Evolutionary conservation across 2,797 vertebrate species (phyloP).

Genomic region (Eulemur rubriventer): DNA sequence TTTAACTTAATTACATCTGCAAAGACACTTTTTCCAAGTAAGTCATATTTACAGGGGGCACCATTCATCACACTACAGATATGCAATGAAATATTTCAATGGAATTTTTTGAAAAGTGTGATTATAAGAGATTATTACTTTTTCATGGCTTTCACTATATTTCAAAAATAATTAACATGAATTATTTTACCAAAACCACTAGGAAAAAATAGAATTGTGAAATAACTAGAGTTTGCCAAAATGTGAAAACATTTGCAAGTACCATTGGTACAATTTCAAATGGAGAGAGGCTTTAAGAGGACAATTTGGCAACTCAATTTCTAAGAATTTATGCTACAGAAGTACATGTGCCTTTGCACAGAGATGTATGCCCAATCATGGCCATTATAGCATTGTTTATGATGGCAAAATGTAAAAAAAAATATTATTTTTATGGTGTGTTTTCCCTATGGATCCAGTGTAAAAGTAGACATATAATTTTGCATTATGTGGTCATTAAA

Average conservation of each 20-base stretch:
- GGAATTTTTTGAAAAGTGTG: background rate
- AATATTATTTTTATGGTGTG: background rate
- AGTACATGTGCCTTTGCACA: background rate
- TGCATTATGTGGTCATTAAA: background rate
- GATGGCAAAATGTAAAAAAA: background rate
- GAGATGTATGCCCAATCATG: background rate
- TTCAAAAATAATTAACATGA: background rate
- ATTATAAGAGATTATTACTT: background rate
- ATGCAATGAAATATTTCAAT: background rate
- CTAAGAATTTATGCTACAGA: background rate
- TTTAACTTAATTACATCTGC: background rate
- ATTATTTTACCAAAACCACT: background rate
- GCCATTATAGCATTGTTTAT: background rate
- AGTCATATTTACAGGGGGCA: background rate
- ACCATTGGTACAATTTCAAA: background rate
- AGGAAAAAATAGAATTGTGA: background rate
- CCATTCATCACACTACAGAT: background rate
- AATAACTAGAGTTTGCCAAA: background rate
- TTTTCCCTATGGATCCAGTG: background rate
- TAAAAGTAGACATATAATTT: background rate
- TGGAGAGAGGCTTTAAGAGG: background rate
- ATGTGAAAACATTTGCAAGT: slow-evolving; percentile 1
- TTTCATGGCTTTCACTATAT: background rate
- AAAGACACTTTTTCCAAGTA: background rate
- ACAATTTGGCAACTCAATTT: background rate